Conservation (phyloP, 1,140 invertebrate species). For the Pogonognathellus flavescens region DNA sequence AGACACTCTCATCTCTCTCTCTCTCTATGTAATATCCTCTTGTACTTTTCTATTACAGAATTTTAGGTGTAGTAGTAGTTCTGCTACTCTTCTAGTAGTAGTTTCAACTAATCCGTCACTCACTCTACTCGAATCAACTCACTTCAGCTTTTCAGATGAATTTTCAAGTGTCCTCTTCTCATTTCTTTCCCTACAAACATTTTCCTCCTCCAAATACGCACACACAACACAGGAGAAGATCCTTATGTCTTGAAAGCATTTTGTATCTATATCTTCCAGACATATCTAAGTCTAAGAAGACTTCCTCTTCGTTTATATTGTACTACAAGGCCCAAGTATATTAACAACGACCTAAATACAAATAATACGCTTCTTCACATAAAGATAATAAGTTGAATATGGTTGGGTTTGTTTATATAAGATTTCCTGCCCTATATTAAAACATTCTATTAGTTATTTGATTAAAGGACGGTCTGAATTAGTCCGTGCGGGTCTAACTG, state of each 20-base stretch:
- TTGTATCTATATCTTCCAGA: too few relatives aligned
- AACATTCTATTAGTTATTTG: not conserved
- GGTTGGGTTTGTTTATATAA: not conserved
- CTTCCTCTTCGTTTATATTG: too few relatives aligned
- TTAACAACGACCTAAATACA: not conserved
- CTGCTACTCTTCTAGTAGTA: not conserved
- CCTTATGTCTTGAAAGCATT: not conserved
- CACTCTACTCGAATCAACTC: not conserved
- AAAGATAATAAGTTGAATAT: not conserved
- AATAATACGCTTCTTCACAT: not conserved
- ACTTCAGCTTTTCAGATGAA: constrained; percentile 24
- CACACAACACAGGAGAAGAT: not conserved
- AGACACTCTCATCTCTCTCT: not conserved
- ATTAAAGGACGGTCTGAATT: constrained; percentile 4
- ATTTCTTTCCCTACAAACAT: constrained; percentile 6
- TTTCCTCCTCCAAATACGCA: not conserved
- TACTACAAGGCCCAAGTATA: too few relatives aligned
- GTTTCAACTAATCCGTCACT: not conserved
- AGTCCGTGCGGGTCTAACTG: not conserved
- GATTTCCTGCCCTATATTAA: not conserved
- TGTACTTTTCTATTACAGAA: not conserved
- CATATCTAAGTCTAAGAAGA: too few relatives aligned
- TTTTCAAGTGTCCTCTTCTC: constrained; percentile 37
- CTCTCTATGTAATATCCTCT: not conserved
- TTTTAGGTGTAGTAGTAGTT: not conserved